Conservation (phyloP, 1,140 invertebrate species). For the Ridgeia piscesae region DNA sequence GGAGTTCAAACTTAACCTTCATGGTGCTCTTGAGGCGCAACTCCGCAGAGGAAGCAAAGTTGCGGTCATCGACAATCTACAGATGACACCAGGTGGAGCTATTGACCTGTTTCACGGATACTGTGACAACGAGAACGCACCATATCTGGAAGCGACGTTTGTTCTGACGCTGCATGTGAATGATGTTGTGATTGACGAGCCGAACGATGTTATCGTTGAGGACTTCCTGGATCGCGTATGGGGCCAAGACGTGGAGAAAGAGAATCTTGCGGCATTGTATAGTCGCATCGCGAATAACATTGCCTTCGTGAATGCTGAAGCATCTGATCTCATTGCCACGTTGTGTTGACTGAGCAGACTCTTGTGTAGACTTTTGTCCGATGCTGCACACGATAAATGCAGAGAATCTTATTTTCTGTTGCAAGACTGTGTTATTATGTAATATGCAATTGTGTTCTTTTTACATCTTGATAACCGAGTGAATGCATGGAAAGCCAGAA, state of each 20-base stretch:
- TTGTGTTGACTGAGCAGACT: background rate
- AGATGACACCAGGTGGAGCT: background rate
- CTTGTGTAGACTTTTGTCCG: background rate
- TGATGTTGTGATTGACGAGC: background rate
- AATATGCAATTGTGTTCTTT: background rate
- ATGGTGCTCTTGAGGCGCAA: background rate
- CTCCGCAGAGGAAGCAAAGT: slow-evolving; percentile 6
- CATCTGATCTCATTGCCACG: background rate
- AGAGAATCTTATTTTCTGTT: background rate
- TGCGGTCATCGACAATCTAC: background rate
- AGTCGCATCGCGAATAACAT: slow-evolving; percentile 12
- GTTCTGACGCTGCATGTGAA: background rate
- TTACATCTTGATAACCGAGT: background rate
- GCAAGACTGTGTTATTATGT: background rate
- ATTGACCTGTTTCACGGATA: background rate
- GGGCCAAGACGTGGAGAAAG: slow-evolving; percentile 11
- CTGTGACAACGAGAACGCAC: slow-evolving; percentile 13
- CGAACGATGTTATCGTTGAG: background rate
- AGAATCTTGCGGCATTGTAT: background rate
- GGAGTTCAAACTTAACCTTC: background rate
- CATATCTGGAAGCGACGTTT: background rate
- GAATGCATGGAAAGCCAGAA: too few relatives aligned
- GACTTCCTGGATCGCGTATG: background rate
- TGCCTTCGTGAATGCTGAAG: slow-evolving; percentile 12
- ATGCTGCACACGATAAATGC: background rate